Evolutionary conservation across 2,113 vertebrate species (phyloP).

Genomic region (Ifrita kowaldi): DNA sequence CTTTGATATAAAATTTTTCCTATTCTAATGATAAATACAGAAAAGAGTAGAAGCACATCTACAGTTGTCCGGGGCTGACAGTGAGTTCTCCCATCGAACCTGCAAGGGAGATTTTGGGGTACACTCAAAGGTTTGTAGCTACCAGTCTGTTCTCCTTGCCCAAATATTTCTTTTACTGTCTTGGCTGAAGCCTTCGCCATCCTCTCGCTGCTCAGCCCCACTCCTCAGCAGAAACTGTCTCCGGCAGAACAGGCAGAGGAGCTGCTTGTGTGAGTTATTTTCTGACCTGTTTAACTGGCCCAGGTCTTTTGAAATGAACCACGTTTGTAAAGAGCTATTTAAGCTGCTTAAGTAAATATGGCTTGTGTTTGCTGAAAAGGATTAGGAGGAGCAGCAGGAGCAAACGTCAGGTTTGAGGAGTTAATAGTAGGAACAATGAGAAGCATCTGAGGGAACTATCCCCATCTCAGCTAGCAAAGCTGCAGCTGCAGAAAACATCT

Average conservation of each 20-base stretch:
- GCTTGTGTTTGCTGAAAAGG: not conserved
- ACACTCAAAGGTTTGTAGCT: not conserved
- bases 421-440: not conserved
- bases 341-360: not conserved
- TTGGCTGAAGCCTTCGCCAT: not conserved
- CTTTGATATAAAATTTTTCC: not conserved
- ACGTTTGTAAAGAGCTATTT: not conserved
- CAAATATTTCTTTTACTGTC: not conserved
- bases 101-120: not conserved
- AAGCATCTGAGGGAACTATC: not conserved
- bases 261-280: not conserved
- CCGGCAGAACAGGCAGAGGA: not conserved
- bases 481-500: not conserved
- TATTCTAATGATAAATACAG: not conserved
- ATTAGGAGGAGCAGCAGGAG: not conserved
- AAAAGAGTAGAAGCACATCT: not conserved
- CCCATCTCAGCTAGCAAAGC: not conserved
- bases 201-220: accelerated
- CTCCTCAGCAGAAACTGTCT: not conserved
- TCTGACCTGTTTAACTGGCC: not conserved
- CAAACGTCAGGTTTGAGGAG: not conserved
- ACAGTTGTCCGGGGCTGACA: not conserved
- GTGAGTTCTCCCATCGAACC: not conserved
- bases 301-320: not conserved
- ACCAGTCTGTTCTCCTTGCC: not conserved